These are phyloP conservation scores for Sceloporus tristichus DNA, from an alignment of 2,113 vertebrate genomes.

Conservation along the genomic window DNA sequence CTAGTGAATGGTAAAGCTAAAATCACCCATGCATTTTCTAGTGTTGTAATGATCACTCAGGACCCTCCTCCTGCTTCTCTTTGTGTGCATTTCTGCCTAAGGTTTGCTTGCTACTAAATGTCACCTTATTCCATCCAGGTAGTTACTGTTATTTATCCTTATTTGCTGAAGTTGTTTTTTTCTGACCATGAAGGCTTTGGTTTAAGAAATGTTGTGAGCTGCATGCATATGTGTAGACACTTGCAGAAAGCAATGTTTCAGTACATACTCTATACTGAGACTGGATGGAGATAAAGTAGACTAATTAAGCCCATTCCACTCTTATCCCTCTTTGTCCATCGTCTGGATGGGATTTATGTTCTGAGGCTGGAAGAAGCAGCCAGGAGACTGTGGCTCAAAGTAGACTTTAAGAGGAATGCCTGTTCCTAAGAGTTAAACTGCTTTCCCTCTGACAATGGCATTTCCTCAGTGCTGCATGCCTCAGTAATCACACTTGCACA, in stretches of 20 bases:
- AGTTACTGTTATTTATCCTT: not conserved
- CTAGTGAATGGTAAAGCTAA: not conserved
- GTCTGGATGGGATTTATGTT: too few relatives aligned
- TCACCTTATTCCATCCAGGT: not conserved
- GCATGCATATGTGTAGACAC: not conserved
- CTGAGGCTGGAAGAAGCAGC: too few relatives aligned
- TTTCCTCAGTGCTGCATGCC: too few relatives aligned
- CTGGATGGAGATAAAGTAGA: not conserved
- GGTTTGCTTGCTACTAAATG: not conserved
- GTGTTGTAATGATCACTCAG: not conserved
- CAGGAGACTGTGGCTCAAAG: too few relatives aligned
- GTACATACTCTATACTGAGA: not conserved
- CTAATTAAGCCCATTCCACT: too few relatives aligned
- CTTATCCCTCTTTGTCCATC: too few relatives aligned
- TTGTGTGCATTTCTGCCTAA: too few relatives aligned
- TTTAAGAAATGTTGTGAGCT: too few relatives aligned
- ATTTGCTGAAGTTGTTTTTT: not conserved
- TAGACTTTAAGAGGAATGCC: too few relatives aligned
- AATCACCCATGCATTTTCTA: not conserved
- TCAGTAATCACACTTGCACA: too few relatives aligned
- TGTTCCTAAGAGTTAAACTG: too few relatives aligned
- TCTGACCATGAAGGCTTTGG: not conserved
- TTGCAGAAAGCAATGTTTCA: not conserved
- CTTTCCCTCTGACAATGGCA: too few relatives aligned
- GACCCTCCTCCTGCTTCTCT: not conserved